Evolutionary conservation across 2,888 invertebrate species (phyloP), one percentile per base, ranked within the genome.

Genomic region (Strigamia transsilvanica): DNA sequence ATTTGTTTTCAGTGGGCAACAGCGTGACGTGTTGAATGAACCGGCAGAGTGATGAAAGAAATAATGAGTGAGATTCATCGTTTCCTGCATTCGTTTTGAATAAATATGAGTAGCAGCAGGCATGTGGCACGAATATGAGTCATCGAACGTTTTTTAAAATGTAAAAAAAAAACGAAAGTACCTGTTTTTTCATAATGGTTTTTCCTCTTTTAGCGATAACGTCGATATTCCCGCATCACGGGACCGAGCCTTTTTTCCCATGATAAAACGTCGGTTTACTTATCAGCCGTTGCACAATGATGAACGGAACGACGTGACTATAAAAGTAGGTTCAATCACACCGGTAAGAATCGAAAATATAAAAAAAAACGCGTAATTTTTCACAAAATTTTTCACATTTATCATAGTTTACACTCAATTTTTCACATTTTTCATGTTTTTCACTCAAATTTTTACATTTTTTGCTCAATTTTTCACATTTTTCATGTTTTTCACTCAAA

Each of bases 111-210:
- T 34, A 34, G n/a, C n/a, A n/a, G 34, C 34, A 34, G 34, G 34
- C 34, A 34, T 34, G 34, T 34, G 34, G 34, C 7, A 34, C 7
- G 34, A 34, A 34, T 34, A 3, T 5, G 34, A 34, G 4, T 7
- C 34, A 34, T n/a, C n/a, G n/a, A n/a, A n/a, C n/a, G n/a, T n/a
- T n/a, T n/a, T n/a, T n/a, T n/a, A n/a, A n/a, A n/a, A n/a, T n/a
- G n/a, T n/a, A n/a, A n/a, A n/a, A n/a, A n/a, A 34, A 3, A 34
- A 5, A 61, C 18, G 2, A 18, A 61, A 61, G 18, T 21, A 61
- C 23, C 61, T 61, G 61, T 61, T 61, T 61, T 61, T 15, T 51
- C 23, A 61, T 21, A 61, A 21, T 61, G 61, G 23, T 15, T 61
- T 18, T 61, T 23, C 18, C 23, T n/a, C 18, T 61, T 61, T 61